Evolutionary conservation across 2,888 invertebrate genomes (phyloP), one percentile per base, ranked within the genome.

Genomic region (Ochropacha duplaris): DNA sequence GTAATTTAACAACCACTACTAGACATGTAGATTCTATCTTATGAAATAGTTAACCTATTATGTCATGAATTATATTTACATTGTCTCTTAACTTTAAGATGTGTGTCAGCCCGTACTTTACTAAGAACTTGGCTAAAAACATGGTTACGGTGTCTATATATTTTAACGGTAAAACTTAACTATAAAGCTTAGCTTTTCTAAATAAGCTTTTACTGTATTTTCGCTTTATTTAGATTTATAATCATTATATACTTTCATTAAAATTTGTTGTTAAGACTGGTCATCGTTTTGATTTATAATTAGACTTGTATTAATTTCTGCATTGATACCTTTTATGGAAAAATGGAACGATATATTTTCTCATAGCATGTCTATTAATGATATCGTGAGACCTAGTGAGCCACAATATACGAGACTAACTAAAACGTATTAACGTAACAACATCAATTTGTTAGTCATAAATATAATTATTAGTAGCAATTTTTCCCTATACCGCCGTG

Each of bases 401-500:
- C 44, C 44, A 44, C 44, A 44, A 9, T 44, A 19, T 34, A 16
- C 50, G 28, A 8, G 31, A 31, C 31, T 31, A 16, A 31, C 22
- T 22, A 11, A 31, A 52, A 52, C 52, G 34, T 19, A 31, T 31
- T 63, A 69, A 58, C 57, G 59, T 55, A 54, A 57, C 57, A 68
- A 72, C 76, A 72, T 78, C 81, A 75, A 82, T 84, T 84, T 80
- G 81, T 78, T 78, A 69, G 74, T 79, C 66, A 82, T 83, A 81
- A 84, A 81, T 73, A 78, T 84, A 71, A 78, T 86, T 82, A 86
- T 84, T 84, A 81, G 68, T 73, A 61, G 78, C 79, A 83, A 83
- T 83, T 81, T 82, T 81, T 80, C 72, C 72, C 76, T 66, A 79
- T 78, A 78, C 70, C 71, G 72, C 67, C 75, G 63, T 71, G 71